Base-by-base conservation (phyloP, 2,888 invertebrate genomes). In the Neoitamus cyanurus region DNA sequence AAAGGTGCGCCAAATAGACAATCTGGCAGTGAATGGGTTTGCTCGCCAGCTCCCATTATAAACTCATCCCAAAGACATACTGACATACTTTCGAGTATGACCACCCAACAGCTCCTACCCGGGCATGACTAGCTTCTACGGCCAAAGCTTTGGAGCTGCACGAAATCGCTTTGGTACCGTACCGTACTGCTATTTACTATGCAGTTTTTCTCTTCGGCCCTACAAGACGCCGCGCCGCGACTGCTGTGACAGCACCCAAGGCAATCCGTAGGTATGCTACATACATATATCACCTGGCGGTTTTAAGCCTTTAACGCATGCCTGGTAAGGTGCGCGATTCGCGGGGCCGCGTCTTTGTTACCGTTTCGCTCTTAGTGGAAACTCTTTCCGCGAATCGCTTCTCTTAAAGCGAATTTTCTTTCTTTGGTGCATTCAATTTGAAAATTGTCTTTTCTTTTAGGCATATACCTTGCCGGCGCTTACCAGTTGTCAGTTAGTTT, bases 401-500 rank as follows among this genome's bases (percentile, higher is more conserved):
- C 80, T 58, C 48, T 80, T 80, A 30, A 31, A 34, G 48, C 31
- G 13, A 34, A 15, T 68, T 80, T 80, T 48, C 36, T 58, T 58
- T 28, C 20, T 68, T 58, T 68, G 68, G 13, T 83, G 82, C 82
- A 83, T 69, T 83, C 6, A 25, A 37, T 36, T 34, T 37, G 30
- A 72, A 83, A 83, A 83, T 72, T 70, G 15, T 72, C 72, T n/a
- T 83, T 83, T 72, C 48, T 72, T 70, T 83, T 82, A 28, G 25
- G 72, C 4, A 83, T 83, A 83, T 42, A 15, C 72, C 30, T 31
- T 31, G 20, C 70, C 70, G 42, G 69, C 46, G 42, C 31, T 31
- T 72, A 46, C 20, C 42, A 15, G 70, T 20, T 31, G 30, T 42
- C 46, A 89, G 90, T 91, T 89, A 91, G 91, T 91, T 89, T 89